Percentiles rank a stretch among this genome's conserved stretches.
Conservation (phyloP, 1,140 invertebrate species). For the Mya arenaria region DNA sequence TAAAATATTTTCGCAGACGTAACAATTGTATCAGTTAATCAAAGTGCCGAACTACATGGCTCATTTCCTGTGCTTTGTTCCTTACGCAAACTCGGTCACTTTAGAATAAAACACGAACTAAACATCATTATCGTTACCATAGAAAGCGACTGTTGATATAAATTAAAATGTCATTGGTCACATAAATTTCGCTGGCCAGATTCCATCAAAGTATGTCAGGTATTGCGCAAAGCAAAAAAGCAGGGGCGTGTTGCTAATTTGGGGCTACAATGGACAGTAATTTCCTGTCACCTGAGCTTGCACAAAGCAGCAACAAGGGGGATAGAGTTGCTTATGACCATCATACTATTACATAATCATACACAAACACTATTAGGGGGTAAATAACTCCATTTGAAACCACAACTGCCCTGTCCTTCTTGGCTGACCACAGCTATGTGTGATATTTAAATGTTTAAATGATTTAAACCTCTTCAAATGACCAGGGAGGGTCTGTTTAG, state of each 20-base stretch:
- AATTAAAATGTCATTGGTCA: slow-evolving; percentile 55
- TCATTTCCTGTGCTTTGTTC: slow-evolving; percentile 48
- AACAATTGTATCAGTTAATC: slow-evolving; percentile 4
- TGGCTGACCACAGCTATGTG: too few species aligned
- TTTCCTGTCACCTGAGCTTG: slow-evolving; percentile 28
- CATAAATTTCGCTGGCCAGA: slow-evolving; percentile 30
- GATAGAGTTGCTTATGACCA: too few species aligned
- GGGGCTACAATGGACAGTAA: slow-evolving; percentile 14
- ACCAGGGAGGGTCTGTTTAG: too few species aligned
- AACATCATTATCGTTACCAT: slow-evolving; percentile 46
- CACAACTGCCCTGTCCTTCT: too few species aligned
- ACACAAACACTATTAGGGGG: slow-evolving; percentile 34
- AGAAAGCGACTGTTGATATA: slow-evolving; percentile 28
- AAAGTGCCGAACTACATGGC: background rate
- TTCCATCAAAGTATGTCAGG: background rate
- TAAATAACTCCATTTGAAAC: slow-evolving; percentile 29
- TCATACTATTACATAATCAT: slow-evolving; percentile 23
- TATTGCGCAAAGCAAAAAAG: background rate
- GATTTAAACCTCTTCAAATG: too few species aligned
- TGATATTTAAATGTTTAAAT: too few species aligned
- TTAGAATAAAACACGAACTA: slow-evolving; percentile 28
- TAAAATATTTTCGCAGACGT: too few species aligned
- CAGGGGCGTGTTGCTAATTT: slow-evolving; percentile 48
- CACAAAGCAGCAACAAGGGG: background rate
- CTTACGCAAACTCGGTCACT: slow-evolving; percentile 29